Base-by-base conservation (phyloP, 2,113 vertebrate species). In the Thalassoma bifasciatum region DNA sequence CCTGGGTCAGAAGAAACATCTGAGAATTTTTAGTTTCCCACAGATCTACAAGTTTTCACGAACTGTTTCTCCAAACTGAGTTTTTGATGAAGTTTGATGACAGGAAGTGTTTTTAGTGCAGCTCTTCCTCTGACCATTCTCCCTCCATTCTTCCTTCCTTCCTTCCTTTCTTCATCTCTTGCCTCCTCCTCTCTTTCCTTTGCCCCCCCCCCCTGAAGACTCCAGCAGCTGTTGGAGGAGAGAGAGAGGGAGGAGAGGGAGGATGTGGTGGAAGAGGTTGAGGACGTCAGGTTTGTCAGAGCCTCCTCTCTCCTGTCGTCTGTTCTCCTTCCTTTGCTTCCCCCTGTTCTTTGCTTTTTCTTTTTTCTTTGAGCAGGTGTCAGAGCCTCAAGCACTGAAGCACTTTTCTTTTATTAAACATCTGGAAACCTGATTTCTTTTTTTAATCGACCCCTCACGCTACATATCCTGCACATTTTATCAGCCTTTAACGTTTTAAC, bases 211-310 rank as follows among this genome's bases (percentile, higher is more conserved):
- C 92, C 82, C 75, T 78, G 95, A 97, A 98, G 97, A 96, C 97
- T 99, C 92, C 96, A 96, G 95, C 96, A 94, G 94, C 95, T 96
- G 95, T 95, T 97, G 95, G 96, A 96, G 91, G 96, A 97, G 94
- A 96, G 93, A 81, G 95, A 95, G 89, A 96, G 93, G 95, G 96
- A 96, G 94, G 95, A 96, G 74, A 84, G 87, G 91, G 89, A 92
- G 91, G 86, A 87, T 79, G 85, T 71, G 87, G 88, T 81, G 85
- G 85, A 89, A 80, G 91, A 91, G 87, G 89, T 90, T 77, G 91
- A 89, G 86, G 91, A 90, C 37, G 81, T 62, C 92, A 94, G 94
- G 94, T 94, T 93, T 91, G 93, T 94, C 77, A 42, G 56, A 81
- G 82, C 86, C 79, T 75, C 84, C 85, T 72, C 81, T 83, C 83